Percentiles rank a stretch among this genome's conserved stretches.
phyloP scores from a whole-genome alignment of 1,140 invertebrate species.

The Cotesia vestalis region DNA sequence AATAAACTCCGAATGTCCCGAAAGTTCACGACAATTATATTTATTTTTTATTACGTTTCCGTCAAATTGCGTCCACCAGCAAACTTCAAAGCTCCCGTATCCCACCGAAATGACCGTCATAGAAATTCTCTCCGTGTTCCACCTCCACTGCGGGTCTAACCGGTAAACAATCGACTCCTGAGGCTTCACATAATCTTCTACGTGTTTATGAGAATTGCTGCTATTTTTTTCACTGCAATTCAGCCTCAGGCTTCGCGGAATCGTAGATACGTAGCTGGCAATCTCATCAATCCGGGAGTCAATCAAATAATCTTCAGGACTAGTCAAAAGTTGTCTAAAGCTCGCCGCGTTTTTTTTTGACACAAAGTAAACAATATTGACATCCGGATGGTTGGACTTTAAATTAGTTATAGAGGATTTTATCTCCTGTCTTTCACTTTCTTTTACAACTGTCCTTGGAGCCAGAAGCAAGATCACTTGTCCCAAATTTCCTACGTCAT shows the following conservation, averaged over 20 bases:
- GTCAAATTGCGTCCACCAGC: conserved; percentile 45
- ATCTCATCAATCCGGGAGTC: conserved; percentile 43
- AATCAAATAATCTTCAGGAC: conserved; percentile 49
- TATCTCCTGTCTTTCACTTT: conserved; percentile 30
- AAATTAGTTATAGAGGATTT: conserved; percentile 41
- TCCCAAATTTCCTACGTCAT: conserved; percentile 46
- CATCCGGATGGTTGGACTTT: conserved; percentile 48
- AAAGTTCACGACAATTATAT: conserved; percentile 40
- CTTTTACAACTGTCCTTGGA: conserved; percentile 31
- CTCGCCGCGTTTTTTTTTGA: conserved; percentile 37
- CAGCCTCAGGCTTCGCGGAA: conserved; percentile 47
- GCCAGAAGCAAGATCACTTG: conserved; percentile 50
- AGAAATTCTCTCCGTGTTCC: conserved; percentile 40
- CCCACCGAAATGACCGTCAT: conserved; percentile 47
- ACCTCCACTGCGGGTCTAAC: conserved; percentile 47
- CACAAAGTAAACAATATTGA: conserved; percentile 51
- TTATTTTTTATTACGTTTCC: conserved; percentile 27
- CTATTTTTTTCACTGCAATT: conserved; percentile 27
- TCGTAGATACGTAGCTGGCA: conserved; percentile 38
- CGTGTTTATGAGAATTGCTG: conserved; percentile 35
- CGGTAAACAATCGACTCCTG: conserved; percentile 44
- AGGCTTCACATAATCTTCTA: conserved; percentile 50
- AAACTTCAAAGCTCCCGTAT: conserved; percentile 52
- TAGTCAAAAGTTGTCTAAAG: conserved; percentile 45
- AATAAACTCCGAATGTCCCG: conserved; percentile 39